Percentiles rank a stretch among this genome's conserved stretches.
Conservation (phyloP, 2,888 invertebrate genomes). For the Troides oblongomaculatus region DNA sequence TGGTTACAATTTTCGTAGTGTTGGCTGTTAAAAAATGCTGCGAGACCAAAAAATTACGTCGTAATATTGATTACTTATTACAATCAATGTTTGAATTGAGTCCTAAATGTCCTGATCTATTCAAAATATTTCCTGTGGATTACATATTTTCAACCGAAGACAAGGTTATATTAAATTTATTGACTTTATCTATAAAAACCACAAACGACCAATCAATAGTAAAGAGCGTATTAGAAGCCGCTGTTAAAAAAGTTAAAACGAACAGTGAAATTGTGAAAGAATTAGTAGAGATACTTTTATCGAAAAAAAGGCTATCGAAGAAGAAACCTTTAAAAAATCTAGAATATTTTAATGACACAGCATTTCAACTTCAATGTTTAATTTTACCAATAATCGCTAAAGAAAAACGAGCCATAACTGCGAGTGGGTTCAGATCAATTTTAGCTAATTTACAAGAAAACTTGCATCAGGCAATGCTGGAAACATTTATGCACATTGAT, state of each 20-base stretch:
- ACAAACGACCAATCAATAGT: conserved; percentile 54
- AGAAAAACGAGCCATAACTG: conserved; percentile 63
- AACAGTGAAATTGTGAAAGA: conserved; percentile 63
- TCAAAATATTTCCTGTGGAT: conserved; percentile 61
- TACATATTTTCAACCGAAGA: conserved; percentile 62
- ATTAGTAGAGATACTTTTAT: conserved; percentile 58
- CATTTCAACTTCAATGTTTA: conserved; percentile 66
- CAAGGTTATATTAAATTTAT: conserved; percentile 49
- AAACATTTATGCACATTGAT: conserved; percentile 62
- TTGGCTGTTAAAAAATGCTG: conserved; percentile 60
- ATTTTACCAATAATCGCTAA: conserved; percentile 66
- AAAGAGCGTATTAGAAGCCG: conserved; percentile 59
- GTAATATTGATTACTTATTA: conserved; percentile 53
- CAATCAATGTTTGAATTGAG: conserved; percentile 65
- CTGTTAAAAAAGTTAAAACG: conserved; percentile 63
- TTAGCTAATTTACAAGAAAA: conserved; percentile 69
- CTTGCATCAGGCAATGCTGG: conserved; percentile 56
- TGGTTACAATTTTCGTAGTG: conserved; percentile 59
- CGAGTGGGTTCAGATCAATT: conserved; percentile 61
- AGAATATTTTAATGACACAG: conserved; percentile 58
- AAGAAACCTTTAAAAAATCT: conserved; percentile 40
- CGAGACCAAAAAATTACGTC: conserved; percentile 55
- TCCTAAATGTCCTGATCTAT: conserved; percentile 64
- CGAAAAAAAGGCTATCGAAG: conserved; percentile 46
- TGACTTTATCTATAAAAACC: conserved; percentile 61